Conservation (phyloP, 2,888 invertebrate genomes). For the Pemphredon lugubris region DNA sequence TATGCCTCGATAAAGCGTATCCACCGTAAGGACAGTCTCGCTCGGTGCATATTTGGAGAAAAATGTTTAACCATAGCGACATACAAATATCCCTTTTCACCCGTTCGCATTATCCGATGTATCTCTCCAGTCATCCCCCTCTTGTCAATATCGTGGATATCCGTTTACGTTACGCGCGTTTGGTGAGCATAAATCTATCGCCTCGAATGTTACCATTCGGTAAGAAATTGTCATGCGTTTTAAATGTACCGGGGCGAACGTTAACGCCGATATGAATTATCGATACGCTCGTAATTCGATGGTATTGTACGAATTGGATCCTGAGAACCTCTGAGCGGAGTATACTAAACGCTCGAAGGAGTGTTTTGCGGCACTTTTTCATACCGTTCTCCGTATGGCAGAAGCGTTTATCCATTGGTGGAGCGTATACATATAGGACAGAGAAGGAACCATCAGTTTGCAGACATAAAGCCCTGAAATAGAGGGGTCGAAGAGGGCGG, state of each 20-base stretch:
- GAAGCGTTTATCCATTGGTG: conserved; percentile 70
- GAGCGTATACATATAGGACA: conserved; percentile 56
- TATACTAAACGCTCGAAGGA: conserved; percentile 67
- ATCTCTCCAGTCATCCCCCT: too few species aligned
- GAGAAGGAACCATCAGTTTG: conserved; percentile 72
- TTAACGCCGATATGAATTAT: too few species aligned
- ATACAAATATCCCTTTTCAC: background rate
- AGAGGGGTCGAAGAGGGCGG: conserved; percentile 68
- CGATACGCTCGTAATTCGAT: too few species aligned
- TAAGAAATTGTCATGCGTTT: too few species aligned
- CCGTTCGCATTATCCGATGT: too few species aligned
- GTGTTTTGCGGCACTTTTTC: conserved; percentile 70
- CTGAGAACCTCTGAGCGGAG: conserved; percentile 63
- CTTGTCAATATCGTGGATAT: too few species aligned
- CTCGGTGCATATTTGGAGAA: background rate
- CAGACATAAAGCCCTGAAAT: conserved; percentile 66
- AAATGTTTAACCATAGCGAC: background rate
- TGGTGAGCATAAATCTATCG: too few species aligned
- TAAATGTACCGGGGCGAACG: too few species aligned
- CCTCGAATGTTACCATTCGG: too few species aligned
- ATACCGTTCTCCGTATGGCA: conserved; percentile 56
- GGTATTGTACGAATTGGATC: background rate
- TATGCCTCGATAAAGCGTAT: conserved; percentile 55
- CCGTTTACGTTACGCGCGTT: too few species aligned
- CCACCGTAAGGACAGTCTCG: conserved; percentile 10